Base-by-base conservation (phyloP, 2,797 vertebrate genomes). In the Capromys pilorides region DNA sequence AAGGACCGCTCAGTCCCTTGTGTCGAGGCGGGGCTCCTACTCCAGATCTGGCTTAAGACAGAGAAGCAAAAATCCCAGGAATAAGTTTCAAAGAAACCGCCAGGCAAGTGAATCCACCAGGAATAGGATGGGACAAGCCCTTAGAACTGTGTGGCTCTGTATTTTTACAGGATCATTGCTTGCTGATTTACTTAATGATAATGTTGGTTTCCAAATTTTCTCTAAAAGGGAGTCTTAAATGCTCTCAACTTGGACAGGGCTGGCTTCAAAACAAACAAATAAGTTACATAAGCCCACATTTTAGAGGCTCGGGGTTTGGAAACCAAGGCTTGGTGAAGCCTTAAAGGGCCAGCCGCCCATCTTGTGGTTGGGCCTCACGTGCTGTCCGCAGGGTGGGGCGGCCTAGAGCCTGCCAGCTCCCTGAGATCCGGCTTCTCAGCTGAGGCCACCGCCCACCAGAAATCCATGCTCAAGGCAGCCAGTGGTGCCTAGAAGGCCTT, bases 241-340 rank as follows among this genome's bases (percentile, higher is more conserved):
- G 91, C 95, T 95, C 97, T 97, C 94, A 64, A 61, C 77, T 97
- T 97, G 95, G 96, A 96, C 22, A 21, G 83, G 51, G 79, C 80
- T 87, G 75, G 80, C 96, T 96, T 97, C 83, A 97, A 97, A 97
- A 96, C 95, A 97, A 97, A 97, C 97, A 97, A 97, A 97, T 96
- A 97, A 95, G 97, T 97, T 97, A 97, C 57, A 81, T 97, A 97
- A 97, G 96, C 92, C 92, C 85, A 93, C 31, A 84, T 80, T 93
- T 93, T 83, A 87, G 93, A 93, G 79, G 93, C 67, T 93, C 0
- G 0, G 89, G 79, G 91, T 95, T 90, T 93, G 66, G 92, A 96
- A 95, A 82, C 85, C 82, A 57, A 93, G 77, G n/a, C 69, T 64
- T 61, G 26, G 39, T 79, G 49, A 39, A 51, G 61, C 91, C 91